phyloP scores from a whole-genome alignment of 30 jellyfish, hydroid and myxozoan genomes.

The Mastigias papua region DNA sequence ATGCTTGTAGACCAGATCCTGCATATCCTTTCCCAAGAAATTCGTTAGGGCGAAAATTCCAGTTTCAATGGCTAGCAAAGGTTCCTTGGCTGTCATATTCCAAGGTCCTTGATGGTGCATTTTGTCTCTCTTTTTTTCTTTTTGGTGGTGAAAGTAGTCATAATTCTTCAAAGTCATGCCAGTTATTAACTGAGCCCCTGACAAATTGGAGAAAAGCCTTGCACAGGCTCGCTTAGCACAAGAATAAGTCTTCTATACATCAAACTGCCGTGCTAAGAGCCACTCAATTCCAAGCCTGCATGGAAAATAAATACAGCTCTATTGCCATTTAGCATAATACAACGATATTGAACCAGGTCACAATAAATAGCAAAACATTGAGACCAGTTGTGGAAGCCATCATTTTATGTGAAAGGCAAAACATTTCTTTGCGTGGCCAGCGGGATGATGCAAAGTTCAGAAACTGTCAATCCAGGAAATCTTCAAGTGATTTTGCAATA shows the following conservation, averaged over 20 bases:
- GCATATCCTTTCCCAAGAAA: not conserved
- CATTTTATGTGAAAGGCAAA: not conserved
- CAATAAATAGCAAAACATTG: not conserved
- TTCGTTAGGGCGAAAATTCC: constrained; percentile 8
- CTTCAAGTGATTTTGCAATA: not conserved
- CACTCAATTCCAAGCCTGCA: not conserved
- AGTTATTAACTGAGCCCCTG: constrained; percentile 17
- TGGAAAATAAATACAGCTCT: not conserved
- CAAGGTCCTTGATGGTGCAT: constrained; percentile 66
- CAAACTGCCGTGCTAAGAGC: not conserved
- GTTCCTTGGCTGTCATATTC: constrained; percentile 74
- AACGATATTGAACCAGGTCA: not conserved
- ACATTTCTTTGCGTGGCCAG: not conserved
- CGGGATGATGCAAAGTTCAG: not conserved
- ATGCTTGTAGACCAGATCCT: not conserved
- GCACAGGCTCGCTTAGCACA: not conserved
- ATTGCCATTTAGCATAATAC: not conserved
- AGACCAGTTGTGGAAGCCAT: not conserved
- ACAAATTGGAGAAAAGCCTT: constrained; percentile 19
- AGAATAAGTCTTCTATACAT: not conserved
- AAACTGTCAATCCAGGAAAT: not conserved
- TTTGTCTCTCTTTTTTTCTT: constrained; percentile 46
- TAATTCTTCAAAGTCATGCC: constrained; percentile 8
- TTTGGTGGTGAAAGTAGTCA: constrained; percentile 31
- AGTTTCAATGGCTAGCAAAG: constrained; percentile 33